Percentiles rank a stretch among this genome's conserved stretches.
phyloP scores from a whole-genome alignment of 2,888 invertebrate species.

The Limnephilus rhombicus region DNA sequence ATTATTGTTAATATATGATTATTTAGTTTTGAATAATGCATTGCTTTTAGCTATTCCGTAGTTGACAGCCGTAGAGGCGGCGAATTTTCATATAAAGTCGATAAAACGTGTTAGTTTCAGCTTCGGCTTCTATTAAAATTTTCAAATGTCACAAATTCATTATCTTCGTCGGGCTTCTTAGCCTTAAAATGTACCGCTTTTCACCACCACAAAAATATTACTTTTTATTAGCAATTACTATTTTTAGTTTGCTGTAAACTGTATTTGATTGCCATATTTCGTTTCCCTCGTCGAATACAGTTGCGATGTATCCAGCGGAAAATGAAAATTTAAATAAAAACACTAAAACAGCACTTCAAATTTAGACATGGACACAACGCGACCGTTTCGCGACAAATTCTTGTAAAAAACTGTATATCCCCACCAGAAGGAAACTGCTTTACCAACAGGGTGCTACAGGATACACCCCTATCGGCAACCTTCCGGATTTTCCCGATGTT shows the following conservation, averaged over 20 bases:
- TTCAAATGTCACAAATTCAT: slow-evolving; percentile 19
- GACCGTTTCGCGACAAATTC: slow-evolving; percentile 42
- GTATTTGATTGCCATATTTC: not conserved
- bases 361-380: slow-evolving; percentile 32
- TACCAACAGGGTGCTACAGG: slow-evolving; percentile 31
- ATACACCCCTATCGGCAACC: slow-evolving; percentile 39
- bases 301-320: not conserved
- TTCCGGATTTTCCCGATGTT: slow-evolving; percentile 45
- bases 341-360: slow-evolving; percentile 41
- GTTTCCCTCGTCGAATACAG: not conserved
- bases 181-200: not conserved
- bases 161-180: slow-evolving; percentile 8
- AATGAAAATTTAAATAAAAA: slow-evolving; percentile 41
- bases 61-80: not conserved
- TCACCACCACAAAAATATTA: slow-evolving; percentile 22
- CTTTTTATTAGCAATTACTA: not conserved
- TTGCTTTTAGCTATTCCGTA: not conserved
- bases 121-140: slow-evolving; percentile 5
- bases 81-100: not conserved
- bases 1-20: not conserved
- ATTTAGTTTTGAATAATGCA: not conserved
- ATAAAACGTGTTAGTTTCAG: not conserved
- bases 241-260: not conserved
- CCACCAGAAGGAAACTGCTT: slow-evolving; percentile 35
- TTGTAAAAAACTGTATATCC: slow-evolving; percentile 47